Evolutionary conservation across 2,113 vertebrate species (phyloP), one percentile per base, ranked within the genome.

Genomic region (Morone chrysops): DNA sequence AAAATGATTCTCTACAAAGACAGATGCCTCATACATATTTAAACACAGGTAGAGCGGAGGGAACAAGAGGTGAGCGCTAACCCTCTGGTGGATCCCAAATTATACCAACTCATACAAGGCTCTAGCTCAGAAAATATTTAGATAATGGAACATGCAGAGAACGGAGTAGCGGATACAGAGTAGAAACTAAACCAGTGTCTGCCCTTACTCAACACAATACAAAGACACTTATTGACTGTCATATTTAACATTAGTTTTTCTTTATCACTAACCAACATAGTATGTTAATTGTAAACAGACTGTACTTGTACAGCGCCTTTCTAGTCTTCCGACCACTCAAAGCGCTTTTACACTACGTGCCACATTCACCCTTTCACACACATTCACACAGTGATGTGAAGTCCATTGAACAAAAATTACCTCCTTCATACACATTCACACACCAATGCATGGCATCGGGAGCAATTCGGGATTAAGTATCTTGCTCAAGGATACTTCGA

Each of bases 11-110:
- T 65, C 48, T 22, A 31, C 75, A 84, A 82, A 90, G 69, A 86
- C 54, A 79, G 68, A 81, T 75, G 47, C 53, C 81, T 92, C 80
- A 91, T 92, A 62, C 82, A 93, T 93, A 90, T 88, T 86, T 83
- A 88, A 90, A 85, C 17, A 13, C 75, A 79, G 68, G 63, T 41
- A 54, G 78, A 69, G 73, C 43, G 50, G 70, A 50, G 62, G 67
- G 75, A 81, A 71, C 66, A 72, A 83, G 66, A 82, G 83, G 83
- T 83, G 83, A 87, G 77, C 63, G 45, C 38, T 47, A 78, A 82
- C 72, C 63, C 80, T 85, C 73, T 81, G 81, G 74, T 84, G 75
- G 66, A 74, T 82, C 67, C 73, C 22, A 47, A 79, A 86, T 91
- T 70, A 82, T 78, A 86, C 70, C n/a, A 56, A 66, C 80, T 78